Base-by-base conservation (phyloP, 2,113 vertebrate species). In the Gasterosteus nipponicus region DNA sequence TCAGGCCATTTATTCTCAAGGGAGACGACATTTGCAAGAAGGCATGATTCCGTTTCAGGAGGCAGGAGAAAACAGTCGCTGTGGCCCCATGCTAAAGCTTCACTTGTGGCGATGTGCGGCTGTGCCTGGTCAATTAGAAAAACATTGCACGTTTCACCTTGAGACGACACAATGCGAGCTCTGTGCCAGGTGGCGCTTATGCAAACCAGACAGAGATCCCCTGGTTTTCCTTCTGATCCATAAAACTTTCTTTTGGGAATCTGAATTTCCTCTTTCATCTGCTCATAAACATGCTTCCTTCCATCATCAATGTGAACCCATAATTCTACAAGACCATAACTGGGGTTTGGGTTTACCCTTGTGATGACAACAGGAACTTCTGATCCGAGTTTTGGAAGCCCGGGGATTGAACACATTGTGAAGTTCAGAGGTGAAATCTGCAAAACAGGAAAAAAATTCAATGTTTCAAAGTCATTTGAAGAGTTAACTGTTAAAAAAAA, bases 111-210 rank as follows among this genome's bases (percentile, higher is more conserved):
- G 10, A 67, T 49, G 47, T 95, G 57, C 0, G 88, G 80, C 60
- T 82, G 86, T 18, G 96, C 96, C 69, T 96, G 93, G 19, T 97
- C 96, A 0, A 97, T 92, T 44, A 97, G 90, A 82, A 96, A 96
- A 58, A 97, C 90, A 3, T 87, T 81, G 77, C 89, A 96, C 0
- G 81, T 86, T 29, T 86, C 73, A 29, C 31, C 75, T 84, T 14
- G 75, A 78, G 8, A 63, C 5, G 47, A 86, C 56, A 90, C 69
- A 62, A 89, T 95, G 78, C 88, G 95, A 93, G 16, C 93, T 93
- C 96, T 94, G 84, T 96, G 93, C 96, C 96, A 97, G 0, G 73
- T 67, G 7, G 90, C 93, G 0, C 87, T 86, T 26, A 95, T 41
- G 75, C 93, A 91, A 70, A 95, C 95, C 69, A 97, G 82, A 51